A percentile compares a stretch with the other conserved stretches of the same genome.
Conservation (phyloP, 2,797 vertebrate genomes). For the Characodon lateralis region DNA sequence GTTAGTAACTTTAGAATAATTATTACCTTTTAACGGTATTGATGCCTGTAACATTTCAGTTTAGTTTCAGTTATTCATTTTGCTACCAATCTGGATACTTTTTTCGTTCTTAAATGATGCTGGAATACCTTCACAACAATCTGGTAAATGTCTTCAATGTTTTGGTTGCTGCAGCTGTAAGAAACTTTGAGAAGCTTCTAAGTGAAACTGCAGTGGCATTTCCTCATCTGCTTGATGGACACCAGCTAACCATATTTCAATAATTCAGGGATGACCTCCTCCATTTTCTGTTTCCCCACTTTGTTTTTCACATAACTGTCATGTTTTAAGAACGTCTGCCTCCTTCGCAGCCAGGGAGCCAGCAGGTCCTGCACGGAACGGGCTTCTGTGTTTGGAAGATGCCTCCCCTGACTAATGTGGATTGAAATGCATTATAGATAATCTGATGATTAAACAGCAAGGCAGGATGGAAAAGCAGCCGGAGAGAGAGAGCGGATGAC, state of each 20-base stretch:
- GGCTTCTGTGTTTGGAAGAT: conserved; percentile 1
- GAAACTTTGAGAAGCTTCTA: not conserved
- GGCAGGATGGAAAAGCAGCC: conserved; percentile 13
- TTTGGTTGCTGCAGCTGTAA: conserved; percentile 2
- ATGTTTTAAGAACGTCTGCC: too few species aligned
- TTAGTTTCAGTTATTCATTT: not conserved
- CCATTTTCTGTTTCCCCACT: not conserved
- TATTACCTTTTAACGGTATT: too few species aligned
- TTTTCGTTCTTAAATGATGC: too few species aligned
- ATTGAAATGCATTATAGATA: conserved; percentile 27
- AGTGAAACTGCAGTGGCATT: not conserved
- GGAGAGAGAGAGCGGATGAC: conserved; percentile 14
- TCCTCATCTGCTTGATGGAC: not conserved
- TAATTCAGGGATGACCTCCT: not conserved
- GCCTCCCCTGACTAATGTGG: not conserved
- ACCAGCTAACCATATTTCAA: not conserved
- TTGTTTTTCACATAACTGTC: not conserved
- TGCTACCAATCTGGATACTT: not conserved
- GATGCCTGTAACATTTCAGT: not conserved
- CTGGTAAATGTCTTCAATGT: not conserved
- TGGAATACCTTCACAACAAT: not conserved
- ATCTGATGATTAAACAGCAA: conserved; percentile 43
- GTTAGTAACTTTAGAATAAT: not conserved
- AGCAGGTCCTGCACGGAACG: not conserved
- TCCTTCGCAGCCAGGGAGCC: not conserved